Percentiles rank a stretch among this genome's conserved stretches.
These are phyloP conservation scores for Noctua comes DNA, from an alignment of 2,888 invertebrate genomes.

Conservation along the genomic window DNA sequence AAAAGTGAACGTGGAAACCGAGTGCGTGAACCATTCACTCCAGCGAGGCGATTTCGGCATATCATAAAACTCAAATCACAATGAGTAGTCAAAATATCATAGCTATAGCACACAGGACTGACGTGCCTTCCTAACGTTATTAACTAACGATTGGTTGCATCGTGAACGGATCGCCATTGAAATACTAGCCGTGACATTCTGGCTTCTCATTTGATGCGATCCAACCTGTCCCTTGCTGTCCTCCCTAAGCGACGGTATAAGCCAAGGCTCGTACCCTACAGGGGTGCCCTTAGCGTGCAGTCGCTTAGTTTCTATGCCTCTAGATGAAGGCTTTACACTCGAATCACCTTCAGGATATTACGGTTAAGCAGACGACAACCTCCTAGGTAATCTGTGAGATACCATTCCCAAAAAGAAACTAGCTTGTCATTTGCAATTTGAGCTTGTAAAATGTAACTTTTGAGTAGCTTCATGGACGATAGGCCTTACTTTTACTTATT, in stretches of 20 bases:
- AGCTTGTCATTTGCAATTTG: background rate
- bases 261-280: background rate
- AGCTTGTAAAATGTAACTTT: background rate
- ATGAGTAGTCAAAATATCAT: background rate
- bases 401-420: background rate
- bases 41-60: background rate
- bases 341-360: background rate
- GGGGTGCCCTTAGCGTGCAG: background rate
- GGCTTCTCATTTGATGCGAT: background rate
- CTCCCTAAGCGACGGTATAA: background rate
- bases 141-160: background rate
- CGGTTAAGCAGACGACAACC: background rate
- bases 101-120: background rate
- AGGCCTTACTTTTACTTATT: conserved; percentile 47
- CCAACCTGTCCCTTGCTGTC: background rate
- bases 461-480: background rate
- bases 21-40: background rate
- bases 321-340: no score
- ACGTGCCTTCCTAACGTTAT: background rate
- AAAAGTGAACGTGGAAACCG: background rate
- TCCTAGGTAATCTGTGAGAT: background rate
- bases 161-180: background rate
- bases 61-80: background rate
- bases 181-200: background rate
- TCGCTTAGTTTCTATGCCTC: background rate